Percentiles rank a stretch among this genome's conserved stretches.
Evolutionary conservation across 2,888 invertebrate genomes (phyloP).

Genomic region (Napeogenes inachia): DNA sequence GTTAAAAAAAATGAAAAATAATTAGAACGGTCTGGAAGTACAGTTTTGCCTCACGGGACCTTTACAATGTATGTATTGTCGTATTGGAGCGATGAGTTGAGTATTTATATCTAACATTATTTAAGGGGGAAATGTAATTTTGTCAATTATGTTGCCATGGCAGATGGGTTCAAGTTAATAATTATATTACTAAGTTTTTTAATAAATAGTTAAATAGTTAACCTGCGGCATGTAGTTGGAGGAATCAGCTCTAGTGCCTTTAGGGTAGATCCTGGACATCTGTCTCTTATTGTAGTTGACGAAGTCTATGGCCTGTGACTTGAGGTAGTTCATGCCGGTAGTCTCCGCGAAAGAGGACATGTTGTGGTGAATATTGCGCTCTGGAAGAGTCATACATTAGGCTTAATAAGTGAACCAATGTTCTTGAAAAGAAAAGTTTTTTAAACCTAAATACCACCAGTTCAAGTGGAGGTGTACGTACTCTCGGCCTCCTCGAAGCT

Average conservation of each 20-base stretch:
- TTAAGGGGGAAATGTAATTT: neutral
- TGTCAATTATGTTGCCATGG: neutral
- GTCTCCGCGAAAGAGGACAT: conserved; percentile 99
- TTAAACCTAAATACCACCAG: too few species aligned
- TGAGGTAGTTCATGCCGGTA: conserved; percentile 95
- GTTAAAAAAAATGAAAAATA: too few species aligned
- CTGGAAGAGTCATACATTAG: conserved; percentile 71
- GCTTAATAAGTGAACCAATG: too few species aligned
- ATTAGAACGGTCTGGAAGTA: too few species aligned
- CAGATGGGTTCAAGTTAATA: neutral
- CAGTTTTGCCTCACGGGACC: too few species aligned
- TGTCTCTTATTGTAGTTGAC: conserved; percentile 99
- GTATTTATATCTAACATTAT: too few species aligned
- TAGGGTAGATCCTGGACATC: conserved; percentile 99
- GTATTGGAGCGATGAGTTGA: too few species aligned
- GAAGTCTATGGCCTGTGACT: conserved; percentile 97
- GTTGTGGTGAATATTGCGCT: conserved; percentile 96
- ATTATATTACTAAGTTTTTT: neutral
- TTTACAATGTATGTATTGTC: too few species aligned
- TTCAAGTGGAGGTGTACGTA: conserved; percentile 60
- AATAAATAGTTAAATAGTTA: conserved; percentile 18
- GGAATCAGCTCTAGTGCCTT: conserved; percentile 98
- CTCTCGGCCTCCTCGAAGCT: conserved; percentile 98
- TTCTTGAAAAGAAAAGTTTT: too few species aligned
- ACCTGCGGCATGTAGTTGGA: conserved; percentile 99